Base-by-base conservation (phyloP, 2,888 invertebrate genomes). In the Apoda limacodes region DNA sequence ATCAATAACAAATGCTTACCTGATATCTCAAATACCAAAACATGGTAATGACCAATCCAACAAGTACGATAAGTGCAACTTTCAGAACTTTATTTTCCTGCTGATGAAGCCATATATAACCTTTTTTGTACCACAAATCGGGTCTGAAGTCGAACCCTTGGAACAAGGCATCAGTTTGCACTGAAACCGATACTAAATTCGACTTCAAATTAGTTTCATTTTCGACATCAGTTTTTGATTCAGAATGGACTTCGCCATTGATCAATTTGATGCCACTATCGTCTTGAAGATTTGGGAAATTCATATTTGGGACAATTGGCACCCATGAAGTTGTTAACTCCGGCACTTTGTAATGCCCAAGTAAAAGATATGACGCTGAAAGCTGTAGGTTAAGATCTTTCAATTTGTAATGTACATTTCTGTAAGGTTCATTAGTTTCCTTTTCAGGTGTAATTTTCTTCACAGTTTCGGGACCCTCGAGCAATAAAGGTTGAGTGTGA, bases 71-170 rank as follows among this genome's bases (percentile, higher is more conserved):
- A 2, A 91, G 60, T 11, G 85, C 82, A 24, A 90, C 75, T 62
- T 90, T 90, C 1, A 90, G 63, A 3, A 84, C 87, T 52, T 89
- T 88, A 55, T 89, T 90, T 45, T 91, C 91, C 50, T 91, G 89
- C 48, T 89, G 88, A 52, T 87, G 85, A 1, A 90, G 63, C 89
- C 89, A 91, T 7, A 69, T 48, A 40, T 84, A 83, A 2, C 68
- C 50, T 35, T 61, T 57, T 33, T 74, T 72, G 48, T 74, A 80
- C 72, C 69, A 74, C 35, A 70, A 34, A 25, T 67, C 63, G 5
- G 72, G 76, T 32, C 67, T 60, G 13, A 78, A 61, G 14, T 52
- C 53, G 13, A 67, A 56, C 3, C 72, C 76, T 41, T 82, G 78
- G 7, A 82, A 75, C 5, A 80, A 48, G 17, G 5, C 17, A 2